Percentiles rank a stretch among this genome's conserved stretches.
phyloP scores from a whole-genome alignment of 2,797 vertebrate species.

The Sebastes itinus region DNA sequence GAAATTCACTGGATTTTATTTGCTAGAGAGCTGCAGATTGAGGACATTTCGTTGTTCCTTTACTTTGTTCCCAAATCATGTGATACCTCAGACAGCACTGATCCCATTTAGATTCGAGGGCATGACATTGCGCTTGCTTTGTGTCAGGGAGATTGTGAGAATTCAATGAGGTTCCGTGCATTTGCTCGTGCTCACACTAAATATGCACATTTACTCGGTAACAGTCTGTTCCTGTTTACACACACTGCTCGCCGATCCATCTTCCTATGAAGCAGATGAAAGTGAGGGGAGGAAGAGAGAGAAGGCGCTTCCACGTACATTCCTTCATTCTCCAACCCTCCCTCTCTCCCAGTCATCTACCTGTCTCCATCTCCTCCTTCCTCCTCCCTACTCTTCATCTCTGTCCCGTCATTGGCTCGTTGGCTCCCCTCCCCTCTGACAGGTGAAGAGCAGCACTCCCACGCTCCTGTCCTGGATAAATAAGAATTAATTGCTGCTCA shows the following conservation, averaged over 20 bases:
- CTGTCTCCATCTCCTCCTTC: not conserved
- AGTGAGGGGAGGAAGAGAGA: not conserved
- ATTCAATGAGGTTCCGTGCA: not conserved
- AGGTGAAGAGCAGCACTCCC: slow-evolving; percentile 57
- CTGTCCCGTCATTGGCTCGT: slow-evolving; percentile 12
- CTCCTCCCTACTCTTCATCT: not conserved
- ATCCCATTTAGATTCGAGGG: not conserved
- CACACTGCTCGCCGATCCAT: not conserved
- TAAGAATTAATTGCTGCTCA: slow-evolving; percentile 73
- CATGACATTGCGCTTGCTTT: not conserved
- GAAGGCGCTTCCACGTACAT: not conserved
- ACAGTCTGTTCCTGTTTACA: not conserved
- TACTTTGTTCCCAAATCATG: slow-evolving; percentile 3
- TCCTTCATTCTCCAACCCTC: not conserved
- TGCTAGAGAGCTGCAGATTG: slow-evolving; percentile 19
- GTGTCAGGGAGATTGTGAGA: not conserved
- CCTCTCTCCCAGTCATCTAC: not conserved
- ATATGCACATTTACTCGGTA: not conserved
- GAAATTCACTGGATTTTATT: slow-evolving; percentile 28
- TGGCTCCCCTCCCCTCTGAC: slow-evolving; percentile 43
- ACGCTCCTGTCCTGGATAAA: slow-evolving; percentile 63
- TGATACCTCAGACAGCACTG: slow-evolving; percentile 1
- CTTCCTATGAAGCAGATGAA: not conserved
- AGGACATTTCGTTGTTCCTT: not conserved
- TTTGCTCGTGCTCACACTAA: not conserved